phyloP scores from a whole-genome alignment of 2,797 vertebrate species.

The Gallinago solitaria region DNA sequence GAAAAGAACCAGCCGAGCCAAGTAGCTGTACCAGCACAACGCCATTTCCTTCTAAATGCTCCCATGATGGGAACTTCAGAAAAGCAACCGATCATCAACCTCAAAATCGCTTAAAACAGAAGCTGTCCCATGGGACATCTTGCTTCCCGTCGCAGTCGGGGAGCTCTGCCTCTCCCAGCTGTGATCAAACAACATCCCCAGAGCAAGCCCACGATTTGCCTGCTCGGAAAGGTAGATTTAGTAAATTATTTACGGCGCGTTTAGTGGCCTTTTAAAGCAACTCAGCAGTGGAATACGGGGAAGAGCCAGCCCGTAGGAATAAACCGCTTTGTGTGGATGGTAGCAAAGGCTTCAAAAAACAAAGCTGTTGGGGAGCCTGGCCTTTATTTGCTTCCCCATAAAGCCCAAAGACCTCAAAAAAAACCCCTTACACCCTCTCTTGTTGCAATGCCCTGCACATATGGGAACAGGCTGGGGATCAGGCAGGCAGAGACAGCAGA shows the following conservation, averaged over 20 bases:
- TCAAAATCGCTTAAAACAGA: background rate
- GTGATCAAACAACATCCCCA: background rate
- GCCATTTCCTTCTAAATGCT: background rate
- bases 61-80: background rate
- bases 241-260: background rate
- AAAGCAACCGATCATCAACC: background rate
- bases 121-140: background rate
- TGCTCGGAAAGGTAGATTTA: background rate
- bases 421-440: rapidly evolving
- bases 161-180: background rate
- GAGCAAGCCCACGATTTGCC: rapidly evolving
- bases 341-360: background rate
- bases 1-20: background rate
- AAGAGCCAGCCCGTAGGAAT: background rate
- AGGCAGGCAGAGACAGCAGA: background rate
- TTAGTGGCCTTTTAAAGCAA: background rate
- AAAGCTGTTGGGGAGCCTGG: background rate
- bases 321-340: background rate
- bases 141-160: rapidly evolving
- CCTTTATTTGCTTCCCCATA: background rate
- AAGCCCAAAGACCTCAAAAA: background rate
- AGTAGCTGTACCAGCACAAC: background rate
- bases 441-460: background rate
- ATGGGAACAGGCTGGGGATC: background rate
- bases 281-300: rapidly evolving